Percentiles rank a stretch among this genome's conserved stretches.
Evolutionary conservation across 2,797 vertebrate genomes (phyloP).

Genomic region (Acrossocheilus wenchowensis): DNA sequence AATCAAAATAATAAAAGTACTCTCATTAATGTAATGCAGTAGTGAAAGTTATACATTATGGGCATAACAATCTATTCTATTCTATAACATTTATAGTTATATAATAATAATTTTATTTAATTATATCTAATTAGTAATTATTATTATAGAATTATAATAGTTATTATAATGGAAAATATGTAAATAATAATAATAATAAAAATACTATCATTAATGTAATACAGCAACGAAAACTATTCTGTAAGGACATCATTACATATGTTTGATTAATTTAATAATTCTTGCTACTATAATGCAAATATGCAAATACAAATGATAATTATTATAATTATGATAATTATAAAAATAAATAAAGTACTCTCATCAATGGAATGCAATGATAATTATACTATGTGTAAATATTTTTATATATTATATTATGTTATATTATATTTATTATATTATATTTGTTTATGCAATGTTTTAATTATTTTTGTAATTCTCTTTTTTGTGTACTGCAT

Average conservation of each 20-base stretch:
- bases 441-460: not conserved
- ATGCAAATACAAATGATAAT: not conserved
- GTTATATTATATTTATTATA: not conserved
- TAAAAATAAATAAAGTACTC: not conserved
- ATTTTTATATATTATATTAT: not conserved
- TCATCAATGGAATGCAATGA: not conserved
- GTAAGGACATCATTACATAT: not conserved
- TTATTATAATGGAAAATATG: not conserved
- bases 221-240: not conserved
- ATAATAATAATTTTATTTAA: not conserved
- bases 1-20: not conserved
- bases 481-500: not conserved
- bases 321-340: not conserved
- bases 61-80: not conserved
- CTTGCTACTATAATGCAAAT: not conserved
- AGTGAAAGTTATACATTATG: not conserved
- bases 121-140: not conserved
- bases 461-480: not conserved
- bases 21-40: not conserved
- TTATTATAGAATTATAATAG: not conserved
- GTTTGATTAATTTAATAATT: not conserved
- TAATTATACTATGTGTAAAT: not conserved
- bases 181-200: not conserved
- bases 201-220: not conserved
- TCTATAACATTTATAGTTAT: not conserved